Evolutionary conservation across 2,113 vertebrate genomes (phyloP).

Genomic region (Sminthopsis crassicaudata): DNA sequence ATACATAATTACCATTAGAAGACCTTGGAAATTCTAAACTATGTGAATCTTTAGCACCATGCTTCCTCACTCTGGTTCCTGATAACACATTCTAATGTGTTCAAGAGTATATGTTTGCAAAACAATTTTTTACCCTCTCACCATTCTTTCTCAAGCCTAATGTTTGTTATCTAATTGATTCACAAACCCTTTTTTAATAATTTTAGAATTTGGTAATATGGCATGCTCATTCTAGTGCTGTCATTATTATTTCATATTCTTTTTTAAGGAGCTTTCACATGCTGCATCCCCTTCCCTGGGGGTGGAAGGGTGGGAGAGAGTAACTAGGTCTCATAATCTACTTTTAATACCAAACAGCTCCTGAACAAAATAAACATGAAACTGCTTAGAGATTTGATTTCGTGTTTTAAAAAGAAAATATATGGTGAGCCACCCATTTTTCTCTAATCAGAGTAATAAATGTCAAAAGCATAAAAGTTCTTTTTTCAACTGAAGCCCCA

Average conservation of each 20-base stretch:
- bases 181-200: slow-evolving; percentile 67
- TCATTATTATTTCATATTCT: slow-evolving; percentile 49
- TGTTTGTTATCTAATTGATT: slow-evolving; percentile 68
- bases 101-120: slow-evolving; percentile 52
- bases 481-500: slow-evolving; percentile 6
- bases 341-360: slow-evolving; percentile 77
- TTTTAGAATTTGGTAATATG: slow-evolving; percentile 59
- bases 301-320: slow-evolving; percentile 18
- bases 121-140: slow-evolving; percentile 45
- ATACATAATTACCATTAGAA: slow-evolving; percentile 26
- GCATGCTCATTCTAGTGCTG: slow-evolving; percentile 1
- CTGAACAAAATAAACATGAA: slow-evolving; percentile 45
- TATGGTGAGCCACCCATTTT: slow-evolving; percentile 64
- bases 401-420: slow-evolving; percentile 66
- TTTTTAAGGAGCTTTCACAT: slow-evolving; percentile 12
- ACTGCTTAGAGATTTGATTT: slow-evolving; percentile 64
- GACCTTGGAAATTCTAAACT: slow-evolving; percentile 29
- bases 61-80: slow-evolving; percentile 34
- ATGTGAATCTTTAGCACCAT: not conserved
- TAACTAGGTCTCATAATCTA: slow-evolving; percentile 75
- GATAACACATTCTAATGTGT: slow-evolving; percentile 30
- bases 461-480: slow-evolving; percentile 42
- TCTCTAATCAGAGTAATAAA: slow-evolving; percentile 66
- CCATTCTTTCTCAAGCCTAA: slow-evolving; percentile 55
- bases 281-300: not conserved